Evolutionary conservation across 2,888 invertebrate genomes (phyloP).

Genomic region (Liposcelis brunnea): DNA sequence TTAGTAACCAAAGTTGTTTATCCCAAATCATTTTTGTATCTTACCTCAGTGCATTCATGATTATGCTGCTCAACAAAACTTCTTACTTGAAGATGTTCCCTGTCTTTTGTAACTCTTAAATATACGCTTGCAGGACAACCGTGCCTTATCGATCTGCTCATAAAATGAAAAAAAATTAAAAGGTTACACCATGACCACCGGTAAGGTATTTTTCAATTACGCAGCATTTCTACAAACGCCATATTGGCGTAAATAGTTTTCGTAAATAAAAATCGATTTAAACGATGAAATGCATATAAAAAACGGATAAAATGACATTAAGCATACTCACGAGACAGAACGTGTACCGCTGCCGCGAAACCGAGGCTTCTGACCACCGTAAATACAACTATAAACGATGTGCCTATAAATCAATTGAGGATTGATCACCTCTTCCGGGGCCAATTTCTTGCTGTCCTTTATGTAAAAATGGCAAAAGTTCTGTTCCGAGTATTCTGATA

Average conservation of each 20-base stretch:
- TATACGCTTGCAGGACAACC: neutral
- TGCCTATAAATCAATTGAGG: slow-evolving; percentile 4
- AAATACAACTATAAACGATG: slow-evolving; percentile 7
- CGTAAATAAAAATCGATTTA: no score
- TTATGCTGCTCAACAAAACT: neutral
- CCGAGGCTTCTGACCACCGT: slow-evolving; percentile 6
- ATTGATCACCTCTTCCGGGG: slow-evolving; percentile 4
- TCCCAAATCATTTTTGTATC: neutral
- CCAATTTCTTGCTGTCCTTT: slow-evolving; percentile 4
- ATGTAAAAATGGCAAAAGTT: slow-evolving; percentile 8
- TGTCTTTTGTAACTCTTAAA: slow-evolving; percentile 4
- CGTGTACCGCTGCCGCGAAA: slow-evolving; percentile 7
- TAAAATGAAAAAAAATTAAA: neutral
- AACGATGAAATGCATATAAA: no score
- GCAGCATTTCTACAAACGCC: no score
- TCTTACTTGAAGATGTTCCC: slow-evolving; percentile 4
- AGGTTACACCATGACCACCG: no score
- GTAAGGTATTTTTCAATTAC: no score
- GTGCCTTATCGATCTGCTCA: slow-evolving; percentile 4
- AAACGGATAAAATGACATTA: no score
- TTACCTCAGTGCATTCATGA: slow-evolving; percentile 5
- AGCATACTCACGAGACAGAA: slow-evolving; percentile 3
- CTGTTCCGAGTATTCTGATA: neutral
- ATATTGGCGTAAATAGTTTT: no score
- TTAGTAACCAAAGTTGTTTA: neutral